Evolutionary conservation across 1,140 invertebrate genomes (phyloP).

Genomic region (Drosophila sp.): DNA sequence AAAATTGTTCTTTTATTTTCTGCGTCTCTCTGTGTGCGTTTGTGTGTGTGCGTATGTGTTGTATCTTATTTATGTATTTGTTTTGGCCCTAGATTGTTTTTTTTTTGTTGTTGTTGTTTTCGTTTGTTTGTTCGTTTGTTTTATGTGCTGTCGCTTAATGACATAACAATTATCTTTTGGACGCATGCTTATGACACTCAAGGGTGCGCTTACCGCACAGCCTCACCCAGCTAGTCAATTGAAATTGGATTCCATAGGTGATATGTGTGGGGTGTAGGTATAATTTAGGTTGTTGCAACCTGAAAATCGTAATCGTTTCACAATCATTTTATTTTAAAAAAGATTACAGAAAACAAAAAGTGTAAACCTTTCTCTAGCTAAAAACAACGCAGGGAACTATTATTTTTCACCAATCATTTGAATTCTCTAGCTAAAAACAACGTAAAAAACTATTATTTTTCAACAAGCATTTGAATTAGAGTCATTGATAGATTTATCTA

Average conservation of each 20-base stretch:
- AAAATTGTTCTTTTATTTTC: constrained; percentile 37
- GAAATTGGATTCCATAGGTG: constrained; percentile 44
- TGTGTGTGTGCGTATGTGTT: constrained; percentile 11
- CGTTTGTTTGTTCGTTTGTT: constrained; percentile 5
- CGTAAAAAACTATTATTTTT: too few relatives aligned
- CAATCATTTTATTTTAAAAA: too few relatives aligned
- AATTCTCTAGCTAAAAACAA: too few relatives aligned
- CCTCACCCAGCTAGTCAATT: constrained; percentile 64
- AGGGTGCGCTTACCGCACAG: constrained; percentile 69
- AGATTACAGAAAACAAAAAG: too few relatives aligned
- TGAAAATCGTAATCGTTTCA: too few relatives aligned
- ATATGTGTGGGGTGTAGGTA: not conserved
- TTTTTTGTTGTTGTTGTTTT: constrained; percentile 42
- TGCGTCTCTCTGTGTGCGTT: constrained; percentile 4
- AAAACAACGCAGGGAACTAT: too few relatives aligned
- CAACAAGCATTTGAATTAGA: too few relatives aligned
- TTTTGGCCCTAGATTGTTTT: constrained; percentile 33
- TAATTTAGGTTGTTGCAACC: not conserved
- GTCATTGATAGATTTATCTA: too few relatives aligned
- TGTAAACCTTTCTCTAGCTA: too few relatives aligned
- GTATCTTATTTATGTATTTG: constrained; percentile 50
- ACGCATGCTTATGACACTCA: constrained; percentile 68
- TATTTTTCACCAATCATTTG: too few relatives aligned
- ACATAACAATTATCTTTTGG: constrained; percentile 79
- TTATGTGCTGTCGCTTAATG: constrained; percentile 66